Conservation (phyloP, 1,140 invertebrate species). For the Steinernema khuongi region DNA sequence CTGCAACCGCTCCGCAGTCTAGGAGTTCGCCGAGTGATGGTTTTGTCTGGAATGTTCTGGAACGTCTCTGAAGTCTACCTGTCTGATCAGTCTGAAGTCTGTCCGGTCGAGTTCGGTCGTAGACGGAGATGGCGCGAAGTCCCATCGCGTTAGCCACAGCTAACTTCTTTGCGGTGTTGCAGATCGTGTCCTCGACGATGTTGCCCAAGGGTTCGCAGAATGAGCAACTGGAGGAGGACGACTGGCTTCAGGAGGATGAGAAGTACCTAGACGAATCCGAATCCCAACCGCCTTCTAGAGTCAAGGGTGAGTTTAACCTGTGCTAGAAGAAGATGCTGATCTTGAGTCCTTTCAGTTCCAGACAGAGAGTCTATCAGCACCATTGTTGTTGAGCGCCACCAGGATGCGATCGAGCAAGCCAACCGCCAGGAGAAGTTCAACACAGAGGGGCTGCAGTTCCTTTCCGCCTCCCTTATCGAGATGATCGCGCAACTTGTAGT, state of each 20-base stretch:
- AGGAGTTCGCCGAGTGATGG: no score
- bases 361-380: not conserved
- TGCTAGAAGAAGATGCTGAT: not conserved
- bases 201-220: not conserved
- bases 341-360: not conserved
- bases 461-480: not conserved
- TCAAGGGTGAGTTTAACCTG: not conserved
- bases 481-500: not conserved
- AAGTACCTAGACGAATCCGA: not conserved
- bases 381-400: not conserved
- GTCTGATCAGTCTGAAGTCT: no score
- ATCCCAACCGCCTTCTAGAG: not conserved
- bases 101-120: not conserved
- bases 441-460: not conserved
- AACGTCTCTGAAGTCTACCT: not conserved
- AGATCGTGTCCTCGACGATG: not conserved
- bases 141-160: not conserved
- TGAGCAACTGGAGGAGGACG: not conserved
- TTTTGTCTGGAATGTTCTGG: no score
- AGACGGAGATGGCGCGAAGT: not conserved
- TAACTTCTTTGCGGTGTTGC: not conserved
- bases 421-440: not conserved
- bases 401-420: not conserved
- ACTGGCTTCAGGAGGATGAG: not conserved
- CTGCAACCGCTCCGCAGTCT: no score